Percentiles rank a stretch among this genome's conserved stretches.
These are phyloP conservation scores for Orchesellides sinensis DNA, from an alignment of 2,888 invertebrate genomes.

Conservation along the genomic window DNA sequence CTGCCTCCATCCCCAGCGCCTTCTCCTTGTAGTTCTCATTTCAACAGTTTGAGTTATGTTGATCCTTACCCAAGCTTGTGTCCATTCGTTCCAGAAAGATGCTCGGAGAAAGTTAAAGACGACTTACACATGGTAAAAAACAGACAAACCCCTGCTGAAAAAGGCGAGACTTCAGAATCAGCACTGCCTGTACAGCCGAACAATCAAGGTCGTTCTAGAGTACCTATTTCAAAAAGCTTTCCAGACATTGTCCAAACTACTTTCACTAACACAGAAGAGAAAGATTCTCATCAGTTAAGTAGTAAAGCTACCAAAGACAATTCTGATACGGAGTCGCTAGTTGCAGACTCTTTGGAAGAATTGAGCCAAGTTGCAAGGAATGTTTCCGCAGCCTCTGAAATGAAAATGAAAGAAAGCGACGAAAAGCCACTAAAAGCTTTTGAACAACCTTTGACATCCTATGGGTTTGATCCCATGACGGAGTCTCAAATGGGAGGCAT, in stretches of 20 bases:
- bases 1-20: conserved; percentile 55
- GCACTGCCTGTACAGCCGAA: neutral
- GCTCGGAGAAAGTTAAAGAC: neutral
- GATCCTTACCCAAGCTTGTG: conserved; percentile 55
- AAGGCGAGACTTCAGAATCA: neutral
- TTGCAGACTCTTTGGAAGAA: conserved; percentile 73
- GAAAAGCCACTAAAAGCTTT: conserved; percentile 56
- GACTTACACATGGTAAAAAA: no score
- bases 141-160: neutral
- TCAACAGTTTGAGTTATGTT: conserved; percentile 46
- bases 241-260: conserved; percentile 73
- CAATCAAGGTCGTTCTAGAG: conserved; percentile 58
- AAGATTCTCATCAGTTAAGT: conserved; percentile 31
- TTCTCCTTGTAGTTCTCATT: conserved; percentile 54
- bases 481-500: conserved; percentile 71
- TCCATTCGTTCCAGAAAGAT: conserved; percentile 49
- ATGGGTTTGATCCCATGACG: conserved; percentile 49
- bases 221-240: conserved; percentile 74
- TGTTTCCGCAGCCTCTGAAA: neutral
- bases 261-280: conserved; percentile 57
- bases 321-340: conserved; percentile 63
- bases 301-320: conserved; percentile 59
- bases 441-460: conserved; percentile 40
- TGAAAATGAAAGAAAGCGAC: neutral
- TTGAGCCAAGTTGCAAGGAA: conserved; percentile 20